Base-by-base conservation (phyloP, 2,797 vertebrate species). In the Sebastes taczanowskii region DNA sequence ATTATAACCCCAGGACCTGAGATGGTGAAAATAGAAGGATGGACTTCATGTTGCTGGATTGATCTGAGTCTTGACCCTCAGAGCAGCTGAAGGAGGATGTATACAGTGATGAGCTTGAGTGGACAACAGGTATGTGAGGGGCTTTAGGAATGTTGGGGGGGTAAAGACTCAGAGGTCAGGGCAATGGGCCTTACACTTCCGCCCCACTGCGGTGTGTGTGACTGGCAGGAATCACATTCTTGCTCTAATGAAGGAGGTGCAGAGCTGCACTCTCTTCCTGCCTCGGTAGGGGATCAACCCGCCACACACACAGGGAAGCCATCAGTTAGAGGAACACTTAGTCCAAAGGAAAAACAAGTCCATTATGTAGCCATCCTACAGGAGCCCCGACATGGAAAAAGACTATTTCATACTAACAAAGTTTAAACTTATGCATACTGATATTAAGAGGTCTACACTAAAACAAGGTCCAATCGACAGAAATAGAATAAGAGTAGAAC, bases 211-310 rank as follows among this genome's bases (percentile, higher is more conserved):
- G 29, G 55, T 69, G 63, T 42, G 60, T 42, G 59, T 59, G 60
- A 81, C 77, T 64, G 74, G 64, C 65, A 81, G 77, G 74, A 77
- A 84, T 74, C 65, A 68, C 84, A 88, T 90, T 88, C 77, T 71
- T 81, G 58, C 38, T 55, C 82, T 84, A 90, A 86, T 86, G 74
- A 89, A 76, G 76, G 32, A 69, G 70, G 9, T 23, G 32, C 34
- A 65, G 61, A 64, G 69, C 35, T 61, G 49, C 30, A 32, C 58
- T 77, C 32, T 34, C 67, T 79, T 83, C 53, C 66, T 74, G 74
- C 22, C 64, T 35, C 42, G 16, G 69, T 34, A 42, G 61, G 80
- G 73, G 35, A 46, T 70, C 32, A 16, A 6, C 46, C 25, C 53
- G 52, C 35, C 62, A 23, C 14, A 25, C 63, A 67, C 70, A 69